A percentile compares a stretch with the other conserved stretches of the same genome.
Evolutionary conservation across 2,797 vertebrate species (phyloP).

Genomic region (Melanotaenia maccullochi): DNA sequence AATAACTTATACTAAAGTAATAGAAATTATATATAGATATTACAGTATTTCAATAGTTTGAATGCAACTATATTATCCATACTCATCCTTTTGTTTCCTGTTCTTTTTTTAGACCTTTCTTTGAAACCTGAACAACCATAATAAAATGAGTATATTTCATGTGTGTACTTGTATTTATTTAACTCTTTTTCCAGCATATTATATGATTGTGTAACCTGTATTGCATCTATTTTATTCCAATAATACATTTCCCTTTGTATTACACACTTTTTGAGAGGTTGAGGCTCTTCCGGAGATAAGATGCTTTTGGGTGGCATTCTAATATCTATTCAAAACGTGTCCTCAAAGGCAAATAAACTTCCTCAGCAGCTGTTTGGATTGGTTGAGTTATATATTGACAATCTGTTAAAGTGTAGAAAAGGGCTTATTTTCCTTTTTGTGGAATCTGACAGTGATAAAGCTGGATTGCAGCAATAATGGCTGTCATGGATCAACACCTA

Average conservation of each 20-base stretch:
- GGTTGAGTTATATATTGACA: slow-evolving; percentile 74
- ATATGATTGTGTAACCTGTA: slow-evolving; percentile 12
- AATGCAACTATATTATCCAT: no score
- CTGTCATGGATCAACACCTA: slow-evolving; percentile 83
- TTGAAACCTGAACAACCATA: not conserved
- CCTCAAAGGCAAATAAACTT: slow-evolving; percentile 72
- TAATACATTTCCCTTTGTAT: slow-evolving; percentile 31
- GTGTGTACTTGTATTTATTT: not conserved
- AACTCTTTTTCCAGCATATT: slow-evolving; percentile 1
- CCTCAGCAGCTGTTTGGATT: slow-evolving; percentile 66
- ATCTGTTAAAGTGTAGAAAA: slow-evolving; percentile 71
- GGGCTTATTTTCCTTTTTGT: slow-evolving; percentile 76
- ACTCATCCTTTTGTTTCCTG: no score
- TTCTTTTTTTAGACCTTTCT: no score
- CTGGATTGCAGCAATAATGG: slow-evolving; percentile 82
- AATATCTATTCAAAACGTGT: slow-evolving; percentile 62
- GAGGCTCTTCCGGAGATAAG: slow-evolving; percentile 40
- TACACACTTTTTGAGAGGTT: slow-evolving; percentile 19
- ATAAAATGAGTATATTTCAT: slow-evolving; percentile 1
- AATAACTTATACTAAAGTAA: no score
- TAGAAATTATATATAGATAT: no score
- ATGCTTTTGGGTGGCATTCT: slow-evolving; percentile 37
- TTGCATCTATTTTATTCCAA: slow-evolving; percentile 30
- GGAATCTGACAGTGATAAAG: slow-evolving; percentile 83
- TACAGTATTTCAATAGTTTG: no score